Evolutionary conservation across 1,140 invertebrate species (phyloP).

Genomic region (Ladona fulva): DNA sequence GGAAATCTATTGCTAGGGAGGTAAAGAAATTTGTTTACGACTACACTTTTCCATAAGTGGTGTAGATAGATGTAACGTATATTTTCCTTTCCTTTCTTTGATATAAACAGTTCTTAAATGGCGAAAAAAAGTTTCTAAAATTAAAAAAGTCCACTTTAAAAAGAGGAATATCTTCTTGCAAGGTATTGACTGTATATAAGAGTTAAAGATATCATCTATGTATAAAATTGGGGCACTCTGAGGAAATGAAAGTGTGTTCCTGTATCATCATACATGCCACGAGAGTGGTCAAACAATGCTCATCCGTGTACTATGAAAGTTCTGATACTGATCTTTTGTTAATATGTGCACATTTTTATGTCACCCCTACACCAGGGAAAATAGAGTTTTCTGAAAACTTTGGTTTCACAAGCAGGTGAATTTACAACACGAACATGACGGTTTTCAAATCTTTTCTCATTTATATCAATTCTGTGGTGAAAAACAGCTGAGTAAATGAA

Average conservation of each 20-base stretch:
- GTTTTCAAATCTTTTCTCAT: neutral
- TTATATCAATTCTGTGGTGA: neutral
- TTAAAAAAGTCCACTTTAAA: neutral
- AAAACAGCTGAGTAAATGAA: neutral
- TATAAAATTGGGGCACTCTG: neutral
- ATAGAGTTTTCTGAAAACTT: neutral
- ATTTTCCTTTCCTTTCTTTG: constrained; percentile 10
- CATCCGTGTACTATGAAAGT: neutral
- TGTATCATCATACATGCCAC: neutral
- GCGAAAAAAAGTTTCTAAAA: neutral
- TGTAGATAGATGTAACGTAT: constrained; percentile 10
- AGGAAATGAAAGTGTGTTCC: neutral
- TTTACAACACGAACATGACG: neutral
- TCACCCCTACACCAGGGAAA: neutral
- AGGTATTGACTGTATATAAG: constrained; percentile 6
- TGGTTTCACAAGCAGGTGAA: neutral
- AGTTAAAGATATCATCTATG: neutral
- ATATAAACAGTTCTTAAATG: constrained; percentile 3
- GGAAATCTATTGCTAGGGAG: neutral
- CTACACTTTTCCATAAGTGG: constrained; percentile 5
- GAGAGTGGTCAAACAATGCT: neutral
- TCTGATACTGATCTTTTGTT: neutral
- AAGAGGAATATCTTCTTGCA: neutral
- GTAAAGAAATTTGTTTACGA: neutral
- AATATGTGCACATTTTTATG: neutral